These are phyloP conservation scores for Solenodon paradoxus DNA, from an alignment of 2,113 vertebrate species.

Conservation along the genomic window DNA sequence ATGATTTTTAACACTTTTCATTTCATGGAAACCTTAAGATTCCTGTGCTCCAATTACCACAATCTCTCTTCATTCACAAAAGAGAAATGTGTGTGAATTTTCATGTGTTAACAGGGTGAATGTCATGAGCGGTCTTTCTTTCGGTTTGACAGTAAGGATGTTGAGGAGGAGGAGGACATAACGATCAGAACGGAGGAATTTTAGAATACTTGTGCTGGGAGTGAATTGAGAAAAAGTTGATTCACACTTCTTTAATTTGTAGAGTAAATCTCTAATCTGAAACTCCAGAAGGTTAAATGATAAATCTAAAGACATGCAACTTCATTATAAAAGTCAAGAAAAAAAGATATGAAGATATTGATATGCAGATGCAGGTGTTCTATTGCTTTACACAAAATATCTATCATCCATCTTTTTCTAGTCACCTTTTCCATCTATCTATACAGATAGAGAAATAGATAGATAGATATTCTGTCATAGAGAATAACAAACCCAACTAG, in stretches of 20 bases:
- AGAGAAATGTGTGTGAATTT: neutral
- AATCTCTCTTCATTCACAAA: neutral
- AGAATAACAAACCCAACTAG: neutral
- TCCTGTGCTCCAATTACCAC: neutral
- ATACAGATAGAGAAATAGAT: neutral
- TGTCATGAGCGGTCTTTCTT: neutral
- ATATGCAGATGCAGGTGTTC: no score
- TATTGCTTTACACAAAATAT: neutral
- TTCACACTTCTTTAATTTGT: neutral
- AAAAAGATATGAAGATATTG: neutral
- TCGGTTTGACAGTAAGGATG: neutral
- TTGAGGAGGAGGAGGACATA: neutral
- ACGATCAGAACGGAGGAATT: neutral
- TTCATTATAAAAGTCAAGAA: neutral
- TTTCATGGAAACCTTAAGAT: neutral
- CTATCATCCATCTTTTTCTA: neutral
- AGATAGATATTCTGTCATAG: neutral
- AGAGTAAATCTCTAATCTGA: neutral
- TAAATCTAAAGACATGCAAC: neutral
- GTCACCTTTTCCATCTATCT: neutral
- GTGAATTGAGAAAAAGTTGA: neutral
- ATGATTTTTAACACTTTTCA: neutral
- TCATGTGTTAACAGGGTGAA: neutral
- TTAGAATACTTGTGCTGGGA: neutral
- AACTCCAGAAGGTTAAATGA: neutral